phyloP scores from a whole-genome alignment of 1,140 invertebrate genomes.

The Cyphomyrmex costatus region DNA sequence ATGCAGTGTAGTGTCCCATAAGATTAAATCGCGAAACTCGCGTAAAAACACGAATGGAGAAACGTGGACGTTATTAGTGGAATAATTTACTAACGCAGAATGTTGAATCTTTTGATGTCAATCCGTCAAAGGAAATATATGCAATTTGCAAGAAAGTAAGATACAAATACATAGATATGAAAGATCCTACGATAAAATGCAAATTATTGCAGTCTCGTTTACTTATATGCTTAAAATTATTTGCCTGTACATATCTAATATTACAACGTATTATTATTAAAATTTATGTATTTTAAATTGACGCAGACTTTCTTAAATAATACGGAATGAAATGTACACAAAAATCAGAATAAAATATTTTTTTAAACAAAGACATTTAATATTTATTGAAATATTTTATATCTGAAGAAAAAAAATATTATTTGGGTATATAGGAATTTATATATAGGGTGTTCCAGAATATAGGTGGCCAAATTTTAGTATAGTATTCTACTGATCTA shows the following conservation, averaged over 20 bases:
- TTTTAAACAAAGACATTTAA: neutral
- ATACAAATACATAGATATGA: conserved; percentile 32
- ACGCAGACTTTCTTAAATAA: neutral
- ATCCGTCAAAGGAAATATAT: conserved; percentile 22
- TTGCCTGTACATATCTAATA: neutral
- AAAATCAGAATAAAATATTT: neutral
- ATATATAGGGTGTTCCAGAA: too few species aligned
- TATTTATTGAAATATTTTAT: neutral
- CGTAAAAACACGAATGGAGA: neutral
- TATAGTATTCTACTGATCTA: too few species aligned
- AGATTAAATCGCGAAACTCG: conserved; percentile 23
- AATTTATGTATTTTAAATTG: neutral
- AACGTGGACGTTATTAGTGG: neutral
- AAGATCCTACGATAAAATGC: conserved; percentile 11
- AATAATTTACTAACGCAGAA: conserved; percentile 30
- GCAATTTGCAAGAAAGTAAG: conserved; percentile 29
- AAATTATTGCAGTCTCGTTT: conserved; percentile 30
- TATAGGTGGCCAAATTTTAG: too few species aligned
- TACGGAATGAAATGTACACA: neutral
- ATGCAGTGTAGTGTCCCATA: neutral
- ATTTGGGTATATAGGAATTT: too few species aligned
- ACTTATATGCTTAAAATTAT: conserved; percentile 2
- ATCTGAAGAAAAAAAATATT: neutral
- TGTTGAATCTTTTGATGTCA: conserved; percentile 29
- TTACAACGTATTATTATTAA: neutral